Evolutionary conservation across 2,888 invertebrate genomes (phyloP).

Genomic region (Aspidiotus destructor): DNA sequence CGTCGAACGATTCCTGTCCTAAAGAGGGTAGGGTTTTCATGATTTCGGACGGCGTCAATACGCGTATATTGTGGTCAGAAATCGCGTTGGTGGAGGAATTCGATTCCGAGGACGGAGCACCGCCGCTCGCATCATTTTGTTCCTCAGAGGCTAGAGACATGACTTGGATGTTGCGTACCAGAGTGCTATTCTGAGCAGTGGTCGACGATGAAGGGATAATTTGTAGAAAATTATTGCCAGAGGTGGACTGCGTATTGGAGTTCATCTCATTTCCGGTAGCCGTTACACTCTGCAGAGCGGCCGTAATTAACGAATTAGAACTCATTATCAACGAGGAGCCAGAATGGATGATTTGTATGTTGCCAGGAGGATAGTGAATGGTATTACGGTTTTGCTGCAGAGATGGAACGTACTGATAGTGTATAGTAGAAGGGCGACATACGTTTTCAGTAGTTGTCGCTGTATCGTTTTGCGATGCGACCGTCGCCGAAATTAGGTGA

Average conservation of each 20-base stretch:
- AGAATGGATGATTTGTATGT: slow-evolving; percentile 38
- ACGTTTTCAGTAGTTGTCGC: slow-evolving; percentile 3
- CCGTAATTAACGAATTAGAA: slow-evolving; percentile 36
- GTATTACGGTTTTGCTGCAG: slow-evolving; percentile 37
- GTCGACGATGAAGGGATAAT: slow-evolving; percentile 34
- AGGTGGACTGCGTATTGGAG: slow-evolving; percentile 11
- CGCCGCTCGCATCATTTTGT: slow-evolving; percentile 31
- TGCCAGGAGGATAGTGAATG: slow-evolving; percentile 39
- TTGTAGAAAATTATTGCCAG: slow-evolving; percentile 33
- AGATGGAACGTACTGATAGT: slow-evolving; percentile 35
- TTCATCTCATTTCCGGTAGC: slow-evolving; percentile 32
- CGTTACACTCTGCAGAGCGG: slow-evolving; percentile 34
- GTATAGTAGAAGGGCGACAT: slow-evolving; percentile 29
- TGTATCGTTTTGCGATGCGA: slow-evolving; percentile 15
- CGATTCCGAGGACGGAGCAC: slow-evolving; percentile 24
- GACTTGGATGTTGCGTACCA: slow-evolving; percentile 34
- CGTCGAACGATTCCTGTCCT: slow-evolving; percentile 56
- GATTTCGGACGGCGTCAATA: slow-evolving; percentile 80
- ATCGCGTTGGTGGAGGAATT: slow-evolving; percentile 29
- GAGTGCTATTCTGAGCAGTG: slow-evolving; percentile 15
- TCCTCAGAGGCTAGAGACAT: slow-evolving; percentile 35
- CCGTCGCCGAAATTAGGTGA: slow-evolving; percentile 34
- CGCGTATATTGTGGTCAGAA: slow-evolving; percentile 73
- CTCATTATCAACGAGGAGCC: slow-evolving; percentile 39
- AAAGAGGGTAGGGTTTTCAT: slow-evolving; percentile 82